phyloP scores from a whole-genome alignment of 1,140 invertebrate genomes.

The Rhizoglyphus robini region DNA sequence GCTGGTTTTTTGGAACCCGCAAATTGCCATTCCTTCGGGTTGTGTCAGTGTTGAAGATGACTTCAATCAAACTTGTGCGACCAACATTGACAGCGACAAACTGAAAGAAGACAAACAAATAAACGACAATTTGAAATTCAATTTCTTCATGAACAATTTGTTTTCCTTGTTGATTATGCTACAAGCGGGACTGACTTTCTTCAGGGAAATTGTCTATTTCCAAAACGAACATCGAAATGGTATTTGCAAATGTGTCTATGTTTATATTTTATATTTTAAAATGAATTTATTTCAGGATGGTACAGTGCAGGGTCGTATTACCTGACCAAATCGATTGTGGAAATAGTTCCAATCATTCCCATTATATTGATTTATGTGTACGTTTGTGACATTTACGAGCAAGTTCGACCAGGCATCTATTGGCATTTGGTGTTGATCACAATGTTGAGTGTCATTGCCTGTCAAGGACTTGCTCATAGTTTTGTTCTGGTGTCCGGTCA shows the following conservation, averaged over 20 bases:
- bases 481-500: not conserved
- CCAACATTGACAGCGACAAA: not conserved
- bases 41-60: conserved; percentile 1
- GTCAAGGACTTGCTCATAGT: conserved; percentile 12
- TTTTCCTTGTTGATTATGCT: not conserved
- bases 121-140: not conserved
- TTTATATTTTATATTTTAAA: too few relatives aligned
- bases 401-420: not conserved
- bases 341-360: not conserved
- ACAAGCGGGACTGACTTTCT: not conserved
- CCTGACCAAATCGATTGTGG: not conserved
- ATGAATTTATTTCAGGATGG: too few relatives aligned
- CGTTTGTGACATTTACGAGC: not conserved
- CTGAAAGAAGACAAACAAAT: not conserved
- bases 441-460: not conserved
- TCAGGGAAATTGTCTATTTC: not conserved
- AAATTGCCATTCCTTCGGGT: not conserved
- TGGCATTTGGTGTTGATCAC: not conserved
- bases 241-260: too few relatives aligned
- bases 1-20: not conserved
- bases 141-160: not conserved
- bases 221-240: conserved; percentile 7
- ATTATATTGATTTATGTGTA: not conserved
- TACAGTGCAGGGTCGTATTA: not conserved
- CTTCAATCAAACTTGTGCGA: not conserved